Evolutionary conservation across 1,140 invertebrate species (phyloP).

Genomic region (Drosophila burlai): DNA sequence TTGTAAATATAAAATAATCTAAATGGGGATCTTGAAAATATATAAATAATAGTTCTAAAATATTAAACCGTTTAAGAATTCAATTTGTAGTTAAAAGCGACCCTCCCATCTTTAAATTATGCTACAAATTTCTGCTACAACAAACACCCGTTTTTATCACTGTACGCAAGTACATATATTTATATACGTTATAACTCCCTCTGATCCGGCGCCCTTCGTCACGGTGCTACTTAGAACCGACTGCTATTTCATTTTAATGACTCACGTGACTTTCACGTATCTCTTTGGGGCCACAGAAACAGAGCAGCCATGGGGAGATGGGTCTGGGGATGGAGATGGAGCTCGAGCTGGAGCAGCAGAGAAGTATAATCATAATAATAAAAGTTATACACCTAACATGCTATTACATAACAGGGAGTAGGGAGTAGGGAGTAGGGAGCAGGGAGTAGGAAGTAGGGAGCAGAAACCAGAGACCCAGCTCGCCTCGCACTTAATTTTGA

Average conservation of each 20-base stretch:
- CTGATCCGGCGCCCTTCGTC: constrained; percentile 28
- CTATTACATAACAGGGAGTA: constrained; percentile 74
- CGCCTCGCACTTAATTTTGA: constrained; percentile 61
- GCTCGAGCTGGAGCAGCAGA: constrained; percentile 46
- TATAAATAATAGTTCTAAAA: no score
- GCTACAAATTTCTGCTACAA: fast-evolving
- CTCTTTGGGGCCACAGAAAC: constrained; percentile 39
- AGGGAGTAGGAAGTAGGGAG: constrained; percentile 13
- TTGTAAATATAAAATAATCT: no score
- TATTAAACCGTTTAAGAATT: no score
- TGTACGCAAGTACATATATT: constrained; percentile 4
- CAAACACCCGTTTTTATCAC: neutral
- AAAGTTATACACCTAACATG: constrained; percentile 82
- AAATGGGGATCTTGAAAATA: no score
- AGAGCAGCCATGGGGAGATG: constrained; percentile 1
- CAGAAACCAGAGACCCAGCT: constrained; percentile 11
- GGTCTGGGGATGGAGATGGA: constrained; percentile 18
- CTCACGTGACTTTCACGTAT: constrained; percentile 83
- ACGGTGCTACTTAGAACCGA: constrained; percentile 49
- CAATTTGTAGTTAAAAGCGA: neutral
- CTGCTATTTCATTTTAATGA: constrained; percentile 82
- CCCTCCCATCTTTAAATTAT: neutral
- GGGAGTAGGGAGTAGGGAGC: constrained; percentile 13
- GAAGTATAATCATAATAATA: constrained; percentile 81
- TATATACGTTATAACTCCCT: constrained; percentile 5